phyloP scores from a whole-genome alignment of 2,113 vertebrate species.

The Nicator chloris region DNA sequence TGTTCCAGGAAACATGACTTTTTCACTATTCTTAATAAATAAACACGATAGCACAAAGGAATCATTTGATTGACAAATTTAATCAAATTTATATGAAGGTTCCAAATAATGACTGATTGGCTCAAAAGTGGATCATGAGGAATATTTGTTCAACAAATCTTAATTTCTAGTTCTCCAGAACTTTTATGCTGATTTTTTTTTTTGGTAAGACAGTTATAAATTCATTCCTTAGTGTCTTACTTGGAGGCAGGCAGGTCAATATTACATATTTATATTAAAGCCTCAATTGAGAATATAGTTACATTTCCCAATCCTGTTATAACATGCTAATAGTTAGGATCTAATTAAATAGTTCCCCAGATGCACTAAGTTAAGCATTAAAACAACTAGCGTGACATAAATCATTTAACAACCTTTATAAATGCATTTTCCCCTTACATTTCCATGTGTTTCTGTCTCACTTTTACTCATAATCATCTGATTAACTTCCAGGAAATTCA shows the following conservation, averaged over 20 bases:
- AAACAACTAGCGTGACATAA: neutral
- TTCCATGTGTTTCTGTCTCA: neutral
- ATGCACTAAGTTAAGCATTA: neutral
- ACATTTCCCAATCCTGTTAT: conserved; percentile 6
- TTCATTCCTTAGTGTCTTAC: neutral
- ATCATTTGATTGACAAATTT: neutral
- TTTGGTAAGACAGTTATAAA: neutral
- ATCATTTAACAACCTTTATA: conserved; percentile 10
- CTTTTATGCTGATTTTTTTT: neutral
- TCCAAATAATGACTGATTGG: neutral
- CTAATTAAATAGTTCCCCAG: conserved; percentile 29
- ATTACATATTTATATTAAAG: conserved; percentile 19
- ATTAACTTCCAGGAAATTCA: conserved; percentile 18
- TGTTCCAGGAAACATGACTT: neutral
- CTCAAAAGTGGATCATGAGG: neutral
- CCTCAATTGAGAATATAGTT: neutral
- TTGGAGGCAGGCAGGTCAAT: neutral
- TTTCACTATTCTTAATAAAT: neutral
- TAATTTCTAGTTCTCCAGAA: neutral
- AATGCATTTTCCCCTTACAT: neutral
- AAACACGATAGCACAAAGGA: neutral
- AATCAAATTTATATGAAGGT: neutral
- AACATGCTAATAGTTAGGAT: neutral
- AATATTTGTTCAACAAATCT: neutral
- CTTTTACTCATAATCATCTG: neutral